Percentiles rank a stretch among this genome's conserved stretches.
These are phyloP conservation scores for Salarias fasciatus DNA, from an alignment of 2,797 vertebrate species.

Conservation along the genomic window DNA sequence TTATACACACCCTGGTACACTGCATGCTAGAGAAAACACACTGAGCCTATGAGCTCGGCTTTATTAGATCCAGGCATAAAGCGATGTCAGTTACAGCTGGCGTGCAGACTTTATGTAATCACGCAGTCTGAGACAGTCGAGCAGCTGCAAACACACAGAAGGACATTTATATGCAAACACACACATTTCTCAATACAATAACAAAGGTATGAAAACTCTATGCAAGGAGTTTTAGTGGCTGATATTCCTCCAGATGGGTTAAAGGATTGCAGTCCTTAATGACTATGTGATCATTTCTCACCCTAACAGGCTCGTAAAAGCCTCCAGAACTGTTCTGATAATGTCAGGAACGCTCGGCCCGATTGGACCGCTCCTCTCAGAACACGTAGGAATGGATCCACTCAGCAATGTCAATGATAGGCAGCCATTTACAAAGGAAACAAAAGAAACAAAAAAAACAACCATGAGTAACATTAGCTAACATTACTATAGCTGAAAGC, in stretches of 20 bases:
- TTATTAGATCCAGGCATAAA: conserved; percentile 72
- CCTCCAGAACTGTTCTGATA: too few species aligned
- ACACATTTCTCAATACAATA: background rate
- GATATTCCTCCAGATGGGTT: background rate
- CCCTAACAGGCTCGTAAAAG: background rate
- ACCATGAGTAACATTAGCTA: too few species aligned
- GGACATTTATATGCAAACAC: conserved; percentile 11
- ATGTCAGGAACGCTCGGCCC: conserved; percentile 20
- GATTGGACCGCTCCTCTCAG: too few species aligned
- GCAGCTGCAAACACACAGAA: conserved; percentile 34
- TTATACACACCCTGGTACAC: conserved; percentile 72
- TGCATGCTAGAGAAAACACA: conserved; percentile 71
- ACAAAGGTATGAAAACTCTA: background rate
- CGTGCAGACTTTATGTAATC: conserved; percentile 67
- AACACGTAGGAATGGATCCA: too few species aligned
- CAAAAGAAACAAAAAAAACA: too few species aligned
- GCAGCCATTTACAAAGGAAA: too few species aligned
- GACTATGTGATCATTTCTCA: background rate
- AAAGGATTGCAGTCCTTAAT: background rate
- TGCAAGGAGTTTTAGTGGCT: background rate
- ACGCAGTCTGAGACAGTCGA: conserved; percentile 51
- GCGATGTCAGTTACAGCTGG: conserved; percentile 66
- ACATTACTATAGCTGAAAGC: too few species aligned
- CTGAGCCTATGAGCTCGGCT: conserved; percentile 70
- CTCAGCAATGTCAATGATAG: too few species aligned